Evolutionary conservation across 2,113 vertebrate species (phyloP).

Genomic region (Podilymbus podiceps): DNA sequence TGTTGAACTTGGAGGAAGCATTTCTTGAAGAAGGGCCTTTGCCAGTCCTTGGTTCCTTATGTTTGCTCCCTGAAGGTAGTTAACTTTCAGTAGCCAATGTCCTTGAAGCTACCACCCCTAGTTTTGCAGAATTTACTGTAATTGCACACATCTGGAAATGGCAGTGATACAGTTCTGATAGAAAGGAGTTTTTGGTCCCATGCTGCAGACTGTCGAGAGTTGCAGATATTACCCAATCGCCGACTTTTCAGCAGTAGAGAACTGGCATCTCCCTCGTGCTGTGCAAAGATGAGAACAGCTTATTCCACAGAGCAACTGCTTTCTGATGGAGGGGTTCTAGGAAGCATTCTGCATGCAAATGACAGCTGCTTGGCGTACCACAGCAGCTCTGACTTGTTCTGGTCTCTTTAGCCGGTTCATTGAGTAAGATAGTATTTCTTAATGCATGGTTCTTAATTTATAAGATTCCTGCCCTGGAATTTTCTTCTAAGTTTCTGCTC

Average conservation of each 20-base stretch:
- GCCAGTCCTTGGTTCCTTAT: neutral
- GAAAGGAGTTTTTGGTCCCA: neutral
- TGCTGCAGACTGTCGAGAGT: neutral
- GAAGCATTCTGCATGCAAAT: fast-evolving
- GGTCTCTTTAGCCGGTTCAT: neutral
- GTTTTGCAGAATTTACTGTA: neutral
- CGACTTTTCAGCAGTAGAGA: neutral
- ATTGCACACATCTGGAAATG: neutral
- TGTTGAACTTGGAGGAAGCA: neutral
- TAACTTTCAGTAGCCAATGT: neutral
- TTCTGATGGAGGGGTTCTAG: neutral
- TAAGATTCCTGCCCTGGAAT: neutral
- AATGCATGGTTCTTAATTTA: neutral
- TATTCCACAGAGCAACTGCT: neutral
- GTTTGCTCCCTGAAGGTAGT: neutral
- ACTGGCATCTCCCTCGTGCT: fast-evolving
- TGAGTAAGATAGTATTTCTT: neutral
- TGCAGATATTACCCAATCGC: neutral
- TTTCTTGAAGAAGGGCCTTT: neutral
- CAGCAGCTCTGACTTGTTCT: neutral
- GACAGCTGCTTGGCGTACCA: neutral
- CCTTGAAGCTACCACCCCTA: neutral
- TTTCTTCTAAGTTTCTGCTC: neutral
- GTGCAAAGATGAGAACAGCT: neutral
- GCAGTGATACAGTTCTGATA: neutral